Percentiles rank a stretch among this genome's conserved stretches.
Evolutionary conservation across 2,113 vertebrate genomes (phyloP).

Genomic region (Leiothrix lutea): DNA sequence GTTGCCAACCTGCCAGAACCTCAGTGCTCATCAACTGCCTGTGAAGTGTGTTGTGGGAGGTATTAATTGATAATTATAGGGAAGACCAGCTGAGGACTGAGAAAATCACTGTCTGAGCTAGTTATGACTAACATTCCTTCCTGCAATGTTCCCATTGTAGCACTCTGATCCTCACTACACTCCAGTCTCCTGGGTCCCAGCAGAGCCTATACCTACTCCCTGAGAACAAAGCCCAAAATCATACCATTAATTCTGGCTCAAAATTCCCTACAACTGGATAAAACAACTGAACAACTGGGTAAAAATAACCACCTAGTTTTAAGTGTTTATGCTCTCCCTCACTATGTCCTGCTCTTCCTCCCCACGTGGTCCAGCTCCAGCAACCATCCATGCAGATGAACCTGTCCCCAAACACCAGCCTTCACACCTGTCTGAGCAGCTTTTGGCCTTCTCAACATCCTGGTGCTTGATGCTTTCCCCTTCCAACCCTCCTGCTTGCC

Average conservation of each 20-base stretch:
- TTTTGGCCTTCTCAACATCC: background rate
- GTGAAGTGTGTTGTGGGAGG: background rate
- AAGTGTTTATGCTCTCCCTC: background rate
- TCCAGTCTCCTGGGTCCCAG: background rate
- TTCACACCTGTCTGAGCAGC: background rate
- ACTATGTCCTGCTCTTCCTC: fast-evolving
- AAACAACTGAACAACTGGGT: background rate
- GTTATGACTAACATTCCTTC: background rate
- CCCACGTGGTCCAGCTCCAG: background rate
- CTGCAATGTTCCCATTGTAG: background rate
- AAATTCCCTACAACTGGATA: background rate
- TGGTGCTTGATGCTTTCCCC: background rate
- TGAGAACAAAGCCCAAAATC: background rate
- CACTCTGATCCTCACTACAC: background rate
- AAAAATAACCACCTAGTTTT: background rate
- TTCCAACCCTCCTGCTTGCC: background rate
- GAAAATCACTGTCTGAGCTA: background rate
- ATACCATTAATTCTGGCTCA: background rate
- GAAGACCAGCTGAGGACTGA: background rate
- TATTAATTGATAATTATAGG: conserved; percentile 34
- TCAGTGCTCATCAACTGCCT: conserved; percentile 6
- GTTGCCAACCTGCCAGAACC: background rate
- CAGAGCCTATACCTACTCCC: too few species aligned
- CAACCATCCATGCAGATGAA: background rate
- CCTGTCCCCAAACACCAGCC: background rate